These are phyloP conservation scores for Azemiops feae DNA, from an alignment of 2,113 vertebrate species.

Conservation along the genomic window DNA sequence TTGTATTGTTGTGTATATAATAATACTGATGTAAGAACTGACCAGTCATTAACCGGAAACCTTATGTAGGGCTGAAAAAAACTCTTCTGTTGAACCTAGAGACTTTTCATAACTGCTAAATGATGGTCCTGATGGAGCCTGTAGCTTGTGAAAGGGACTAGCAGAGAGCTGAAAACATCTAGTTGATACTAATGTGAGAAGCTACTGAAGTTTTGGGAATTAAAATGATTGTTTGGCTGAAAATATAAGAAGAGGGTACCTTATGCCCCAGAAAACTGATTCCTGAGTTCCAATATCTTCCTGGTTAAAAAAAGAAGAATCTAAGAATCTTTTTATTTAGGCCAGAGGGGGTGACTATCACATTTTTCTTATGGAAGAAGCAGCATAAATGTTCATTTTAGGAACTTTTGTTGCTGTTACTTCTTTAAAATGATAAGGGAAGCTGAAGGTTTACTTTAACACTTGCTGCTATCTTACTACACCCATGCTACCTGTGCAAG, in stretches of 20 bases:
- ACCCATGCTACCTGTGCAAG: neutral
- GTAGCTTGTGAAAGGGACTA: neutral
- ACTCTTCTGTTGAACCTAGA: neutral
- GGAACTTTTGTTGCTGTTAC: neutral
- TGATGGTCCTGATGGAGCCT: neutral
- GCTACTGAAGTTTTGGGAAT: neutral
- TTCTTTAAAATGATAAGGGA: neutral
- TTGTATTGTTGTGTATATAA: neutral
- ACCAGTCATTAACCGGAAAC: neutral
- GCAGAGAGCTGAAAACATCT: neutral
- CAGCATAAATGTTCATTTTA: neutral
- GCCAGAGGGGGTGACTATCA: neutral
- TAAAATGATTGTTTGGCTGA: neutral
- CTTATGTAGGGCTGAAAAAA: neutral
- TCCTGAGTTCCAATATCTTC: neutral
- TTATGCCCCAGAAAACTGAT: neutral
- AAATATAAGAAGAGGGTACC: neutral
- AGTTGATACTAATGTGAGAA: neutral
- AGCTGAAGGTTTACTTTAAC: constrained; percentile 2
- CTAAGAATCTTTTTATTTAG: too few species aligned
- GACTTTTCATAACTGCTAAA: neutral
- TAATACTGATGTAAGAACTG: neutral
- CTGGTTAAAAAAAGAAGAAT: neutral
- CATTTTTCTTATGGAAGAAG: neutral
- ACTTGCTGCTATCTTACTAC: neutral